Evolutionary conservation across 2,113 vertebrate species (phyloP).

Genomic region (Felis chaus): DNA sequence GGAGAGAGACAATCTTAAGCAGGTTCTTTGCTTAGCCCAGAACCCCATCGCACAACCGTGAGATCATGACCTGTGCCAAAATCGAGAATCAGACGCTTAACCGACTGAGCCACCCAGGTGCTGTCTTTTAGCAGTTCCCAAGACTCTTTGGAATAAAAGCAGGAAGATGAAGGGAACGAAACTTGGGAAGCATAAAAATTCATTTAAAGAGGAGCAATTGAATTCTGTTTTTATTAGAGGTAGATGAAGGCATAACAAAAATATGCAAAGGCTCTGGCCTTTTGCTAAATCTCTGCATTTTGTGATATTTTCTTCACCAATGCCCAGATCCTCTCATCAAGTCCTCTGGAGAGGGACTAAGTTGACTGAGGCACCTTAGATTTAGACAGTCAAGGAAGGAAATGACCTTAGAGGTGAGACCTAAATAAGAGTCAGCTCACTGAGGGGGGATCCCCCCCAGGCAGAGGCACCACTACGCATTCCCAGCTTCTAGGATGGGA

Average conservation of each 20-base stretch:
- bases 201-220: background rate
- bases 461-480: background rate
- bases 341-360: background rate
- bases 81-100: too few species aligned
- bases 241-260: background rate
- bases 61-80: too few species aligned
- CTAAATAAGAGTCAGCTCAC: background rate
- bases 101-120: background rate
- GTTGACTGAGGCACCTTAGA: background rate
- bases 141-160: background rate
- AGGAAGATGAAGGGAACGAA: background rate
- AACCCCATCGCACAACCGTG: too few species aligned
- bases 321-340: background rate
- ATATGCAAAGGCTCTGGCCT: background rate
- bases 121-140: background rate
- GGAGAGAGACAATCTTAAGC: too few species aligned
- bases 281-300: background rate
- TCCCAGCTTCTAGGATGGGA: background rate
- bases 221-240: background rate
- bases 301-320: background rate
- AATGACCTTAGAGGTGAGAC: background rate
- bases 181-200: background rate
- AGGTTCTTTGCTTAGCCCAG: too few species aligned
- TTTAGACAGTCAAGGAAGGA: background rate
- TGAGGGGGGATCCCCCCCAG: background rate